Evolutionary conservation across 2,888 invertebrate species (phyloP).

Genomic region (Eupeodes luniger): DNA sequence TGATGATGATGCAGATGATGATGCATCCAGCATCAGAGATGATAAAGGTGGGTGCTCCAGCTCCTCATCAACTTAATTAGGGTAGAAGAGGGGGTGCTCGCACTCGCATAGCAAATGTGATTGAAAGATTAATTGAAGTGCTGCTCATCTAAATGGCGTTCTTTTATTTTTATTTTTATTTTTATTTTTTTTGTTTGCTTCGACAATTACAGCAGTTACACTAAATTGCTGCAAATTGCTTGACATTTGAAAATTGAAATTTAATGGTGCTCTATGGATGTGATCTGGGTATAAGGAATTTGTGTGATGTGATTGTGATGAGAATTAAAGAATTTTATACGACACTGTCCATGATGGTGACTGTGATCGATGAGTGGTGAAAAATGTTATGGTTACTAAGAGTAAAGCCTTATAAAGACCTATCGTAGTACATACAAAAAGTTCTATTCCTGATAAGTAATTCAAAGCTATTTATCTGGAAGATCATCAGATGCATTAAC

Average conservation of each 20-base stretch:
- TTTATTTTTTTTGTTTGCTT: neutral
- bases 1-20: conserved; percentile 6
- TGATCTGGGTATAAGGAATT: neutral
- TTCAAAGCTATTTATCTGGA: neutral
- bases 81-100: neutral
- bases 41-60: conserved; percentile 55
- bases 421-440: neutral
- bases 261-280: conserved; percentile 32
- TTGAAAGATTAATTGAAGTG: conserved; percentile 56
- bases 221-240: conserved; percentile 61
- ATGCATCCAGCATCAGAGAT: neutral
- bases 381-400: neutral
- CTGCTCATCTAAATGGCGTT: conserved; percentile 27
- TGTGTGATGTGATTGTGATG: conserved; percentile 10
- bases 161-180: neutral
- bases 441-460: no score
- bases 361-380: neutral
- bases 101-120: conserved; percentile 7
- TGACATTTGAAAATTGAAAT: conserved; percentile 51
- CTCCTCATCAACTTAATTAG: conserved; percentile 1
- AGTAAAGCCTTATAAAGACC: neutral
- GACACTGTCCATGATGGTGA: neutral
- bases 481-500: neutral
- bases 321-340: conserved; percentile 10
- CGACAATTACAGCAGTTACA: conserved; percentile 48